phyloP scores from a whole-genome alignment of 2,888 invertebrate species.

The Dryadula phaetusa region DNA sequence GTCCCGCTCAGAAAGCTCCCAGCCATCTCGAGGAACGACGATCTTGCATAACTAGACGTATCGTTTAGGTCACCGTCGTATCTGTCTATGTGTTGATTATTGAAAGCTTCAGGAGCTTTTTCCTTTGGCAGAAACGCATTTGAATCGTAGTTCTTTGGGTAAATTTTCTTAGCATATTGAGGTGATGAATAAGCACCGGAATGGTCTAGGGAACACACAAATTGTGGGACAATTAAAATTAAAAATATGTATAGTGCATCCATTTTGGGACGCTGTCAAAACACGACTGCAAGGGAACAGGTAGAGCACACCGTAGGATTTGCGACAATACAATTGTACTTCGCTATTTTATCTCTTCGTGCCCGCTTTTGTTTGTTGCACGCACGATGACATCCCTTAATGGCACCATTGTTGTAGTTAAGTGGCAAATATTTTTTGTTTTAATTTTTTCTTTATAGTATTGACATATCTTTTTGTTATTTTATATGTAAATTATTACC shows the following conservation, averaged over 20 bases:
- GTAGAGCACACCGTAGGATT: conserved; percentile 63
- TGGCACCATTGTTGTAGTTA: conserved; percentile 75
- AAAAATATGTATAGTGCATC: conserved; percentile 60
- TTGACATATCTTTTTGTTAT: conserved; percentile 3
- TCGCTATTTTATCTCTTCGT: conserved; percentile 79
- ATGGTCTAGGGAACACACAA: conserved; percentile 63
- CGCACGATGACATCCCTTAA: conserved; percentile 81
- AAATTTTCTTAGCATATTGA: conserved; percentile 81
- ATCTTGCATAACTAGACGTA: conserved; percentile 62
- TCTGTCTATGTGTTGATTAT: conserved; percentile 59
- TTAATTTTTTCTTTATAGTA: neutral
- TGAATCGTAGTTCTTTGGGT: conserved; percentile 65
- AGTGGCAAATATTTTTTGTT: conserved; percentile 52
- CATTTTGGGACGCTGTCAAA: conserved; percentile 58
- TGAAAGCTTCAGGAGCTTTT: conserved; percentile 58
- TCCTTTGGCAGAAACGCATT: conserved; percentile 70
- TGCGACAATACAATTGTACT: conserved; percentile 57
- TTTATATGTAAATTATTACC: neutral
- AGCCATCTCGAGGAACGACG: conserved; percentile 71
- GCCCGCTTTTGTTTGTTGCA: conserved; percentile 77
- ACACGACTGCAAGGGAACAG: conserved; percentile 59
- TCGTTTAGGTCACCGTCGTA: conserved; percentile 62
- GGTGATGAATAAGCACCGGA: conserved; percentile 81
- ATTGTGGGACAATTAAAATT: conserved; percentile 43
- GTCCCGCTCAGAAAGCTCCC: conserved; percentile 73